A percentile compares a stretch with the other conserved stretches of the same genome.
These are phyloP conservation scores for Ochropleura plecta DNA, from an alignment of 2,888 invertebrate species.

Conservation along the genomic window DNA sequence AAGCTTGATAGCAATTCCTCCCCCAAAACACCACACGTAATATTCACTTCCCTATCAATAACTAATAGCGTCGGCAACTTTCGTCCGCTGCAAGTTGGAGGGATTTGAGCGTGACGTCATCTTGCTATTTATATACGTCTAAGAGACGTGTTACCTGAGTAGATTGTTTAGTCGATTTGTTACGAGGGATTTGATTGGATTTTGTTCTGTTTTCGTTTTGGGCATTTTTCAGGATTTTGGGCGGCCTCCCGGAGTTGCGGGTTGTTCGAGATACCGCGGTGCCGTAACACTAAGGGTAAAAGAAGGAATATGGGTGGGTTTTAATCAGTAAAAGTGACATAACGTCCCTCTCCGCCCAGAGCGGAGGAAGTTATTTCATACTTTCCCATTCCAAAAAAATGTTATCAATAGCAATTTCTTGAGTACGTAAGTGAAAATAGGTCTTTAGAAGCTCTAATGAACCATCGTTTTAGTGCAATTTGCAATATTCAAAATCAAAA, in stretches of 20 bases:
- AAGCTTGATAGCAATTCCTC: slow-evolving; percentile 53
- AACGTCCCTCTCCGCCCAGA: too few species aligned
- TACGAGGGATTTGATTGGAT: slow-evolving; percentile 26
- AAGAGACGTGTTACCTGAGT: slow-evolving; percentile 68
- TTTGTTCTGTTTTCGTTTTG: background rate
- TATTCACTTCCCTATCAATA: slow-evolving; percentile 76
- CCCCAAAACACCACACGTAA: slow-evolving; percentile 74
- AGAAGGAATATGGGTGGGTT: too few species aligned
- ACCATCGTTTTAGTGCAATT: background rate
- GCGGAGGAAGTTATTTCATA: too few species aligned
- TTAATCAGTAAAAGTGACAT: too few species aligned
- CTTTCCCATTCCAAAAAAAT: too few species aligned
- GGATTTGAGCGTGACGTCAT: slow-evolving; percentile 85
- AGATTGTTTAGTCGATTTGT: slow-evolving; percentile 49
- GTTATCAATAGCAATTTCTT: background rate
- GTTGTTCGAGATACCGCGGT: too few species aligned
- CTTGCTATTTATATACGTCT: slow-evolving; percentile 78
- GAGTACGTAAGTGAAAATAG: background rate
- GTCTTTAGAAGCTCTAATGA: background rate
- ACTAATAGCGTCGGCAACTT: slow-evolving; percentile 84
- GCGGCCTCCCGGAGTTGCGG: too few species aligned
- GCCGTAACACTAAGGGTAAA: too few species aligned
- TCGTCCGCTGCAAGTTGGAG: slow-evolving; percentile 78
- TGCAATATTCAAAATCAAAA: background rate
- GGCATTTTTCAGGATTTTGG: background rate